phyloP scores from a whole-genome alignment of 2,113 vertebrate species.

The Propithecus coquereli region DNA sequence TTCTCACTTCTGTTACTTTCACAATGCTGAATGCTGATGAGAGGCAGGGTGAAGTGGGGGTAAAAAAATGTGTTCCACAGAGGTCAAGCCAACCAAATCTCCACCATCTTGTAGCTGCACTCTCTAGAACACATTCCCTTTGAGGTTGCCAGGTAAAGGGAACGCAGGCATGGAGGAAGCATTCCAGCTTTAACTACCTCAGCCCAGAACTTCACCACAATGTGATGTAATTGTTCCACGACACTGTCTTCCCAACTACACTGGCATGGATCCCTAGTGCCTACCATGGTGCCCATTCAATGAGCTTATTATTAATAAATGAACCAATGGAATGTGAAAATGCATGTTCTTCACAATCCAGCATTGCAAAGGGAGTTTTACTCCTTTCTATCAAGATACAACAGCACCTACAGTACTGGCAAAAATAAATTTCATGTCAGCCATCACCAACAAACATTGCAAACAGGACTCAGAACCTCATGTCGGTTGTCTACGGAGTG shows the following conservation, averaged over 20 bases:
- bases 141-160: background rate
- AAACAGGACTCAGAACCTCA: background rate
- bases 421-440: background rate
- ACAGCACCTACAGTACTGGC: background rate
- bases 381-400: background rate
- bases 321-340: background rate
- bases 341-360: background rate
- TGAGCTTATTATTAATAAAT: background rate
- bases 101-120: background rate
- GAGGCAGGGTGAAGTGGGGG: fast-evolving
- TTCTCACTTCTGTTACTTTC: background rate
- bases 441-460: background rate
- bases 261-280: background rate
- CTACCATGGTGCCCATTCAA: background rate
- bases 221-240: background rate
- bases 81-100: background rate
- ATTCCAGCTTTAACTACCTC: background rate
- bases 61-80: background rate
- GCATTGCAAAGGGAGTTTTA: background rate
- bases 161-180: background rate
- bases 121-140: background rate
- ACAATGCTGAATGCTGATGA: background rate
- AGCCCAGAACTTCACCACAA: background rate
- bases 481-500: background rate
- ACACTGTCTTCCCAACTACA: background rate